Conservation (phyloP, 2,113 vertebrate genomes). For the Motacilla tschutschensis region DNA sequence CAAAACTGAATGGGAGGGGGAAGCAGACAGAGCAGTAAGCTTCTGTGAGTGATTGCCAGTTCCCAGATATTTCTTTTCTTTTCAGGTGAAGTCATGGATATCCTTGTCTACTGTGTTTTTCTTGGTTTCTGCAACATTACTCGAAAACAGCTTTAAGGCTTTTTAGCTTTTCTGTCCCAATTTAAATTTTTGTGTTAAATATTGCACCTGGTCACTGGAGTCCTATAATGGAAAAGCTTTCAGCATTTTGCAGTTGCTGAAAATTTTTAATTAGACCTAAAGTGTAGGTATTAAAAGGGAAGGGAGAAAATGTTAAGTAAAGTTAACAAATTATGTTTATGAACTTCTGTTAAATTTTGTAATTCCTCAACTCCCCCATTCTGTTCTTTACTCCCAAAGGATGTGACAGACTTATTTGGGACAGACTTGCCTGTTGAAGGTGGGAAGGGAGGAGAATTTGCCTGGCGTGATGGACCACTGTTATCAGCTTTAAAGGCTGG, state of each 20-base stretch:
- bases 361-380: neutral
- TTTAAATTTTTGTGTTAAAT: neutral
- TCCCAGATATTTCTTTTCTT: neutral
- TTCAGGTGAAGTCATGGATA: neutral
- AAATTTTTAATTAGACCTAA: neutral
- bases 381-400: slow-evolving; percentile 69
- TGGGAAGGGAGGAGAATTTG: slow-evolving; percentile 94
- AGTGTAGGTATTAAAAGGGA: neutral
- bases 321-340: neutral
- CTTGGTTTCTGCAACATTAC: neutral
- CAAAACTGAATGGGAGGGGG: neutral
- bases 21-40: neutral
- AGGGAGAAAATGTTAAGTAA: neutral
- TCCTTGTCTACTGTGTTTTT: neutral
- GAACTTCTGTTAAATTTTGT: neutral
- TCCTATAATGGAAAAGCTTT: neutral
- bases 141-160: neutral
- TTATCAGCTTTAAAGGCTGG: slow-evolving; percentile 91
- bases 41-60: neutral
- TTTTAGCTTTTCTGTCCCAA: neutral
- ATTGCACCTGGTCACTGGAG: neutral
- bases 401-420: slow-evolving; percentile 95
- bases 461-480: slow-evolving; percentile 93
- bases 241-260: neutral
- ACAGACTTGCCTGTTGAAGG: slow-evolving; percentile 96